Evolutionary conservation across 2,888 invertebrate species (phyloP), one percentile per base, ranked within the genome.

Genomic region (Sarcophaga variegata): DNA sequence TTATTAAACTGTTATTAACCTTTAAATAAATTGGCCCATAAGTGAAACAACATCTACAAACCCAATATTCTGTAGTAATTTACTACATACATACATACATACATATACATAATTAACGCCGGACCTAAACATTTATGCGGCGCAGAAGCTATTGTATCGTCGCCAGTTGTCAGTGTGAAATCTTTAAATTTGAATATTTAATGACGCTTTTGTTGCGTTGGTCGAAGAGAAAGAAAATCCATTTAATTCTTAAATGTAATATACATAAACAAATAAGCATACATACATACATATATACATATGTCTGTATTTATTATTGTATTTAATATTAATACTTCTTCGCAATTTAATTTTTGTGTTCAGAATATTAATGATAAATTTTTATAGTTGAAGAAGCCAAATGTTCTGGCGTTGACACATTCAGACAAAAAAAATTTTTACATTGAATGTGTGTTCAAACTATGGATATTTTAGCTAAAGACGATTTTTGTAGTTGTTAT

Each of bases 331-430:
- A 54, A 71, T 54, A 47, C 22, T 49, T 49, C 4, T 54, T 54
- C 25, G 11, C 54, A n/a, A 59, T 69, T 49, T 69, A 22, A 49
- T 69, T 69, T 69, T 22, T 49, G 49, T 69, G 17, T 71, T 54
- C 25, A 59, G 69, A 71, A 71, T 71, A 71, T n/a, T 54, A 71
- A 71, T 71, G 70, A 71, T 14, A 17, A 59, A 14, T 47, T 59
- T 59, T 59, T 71, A 27, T 71, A 59, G 54, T 54, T 59, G n/a
- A 54, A 71, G 54, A 27, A 12, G 11, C 4, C 17, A 17, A 70
- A 37, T 37, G 8, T 37, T 37, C 37, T 37, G 10, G 10, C 37
- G 8, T 37, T 37, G 37, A 10, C 37, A 37, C 37, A 37, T 37
- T 37, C 37, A 37, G 37, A 37, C 37, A 37, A 10, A 37, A 37